A percentile compares a stretch with the other conserved stretches of the same genome.
Conservation (phyloP, 2,113 vertebrate species). For the Tragelaphus imberbis region DNA sequence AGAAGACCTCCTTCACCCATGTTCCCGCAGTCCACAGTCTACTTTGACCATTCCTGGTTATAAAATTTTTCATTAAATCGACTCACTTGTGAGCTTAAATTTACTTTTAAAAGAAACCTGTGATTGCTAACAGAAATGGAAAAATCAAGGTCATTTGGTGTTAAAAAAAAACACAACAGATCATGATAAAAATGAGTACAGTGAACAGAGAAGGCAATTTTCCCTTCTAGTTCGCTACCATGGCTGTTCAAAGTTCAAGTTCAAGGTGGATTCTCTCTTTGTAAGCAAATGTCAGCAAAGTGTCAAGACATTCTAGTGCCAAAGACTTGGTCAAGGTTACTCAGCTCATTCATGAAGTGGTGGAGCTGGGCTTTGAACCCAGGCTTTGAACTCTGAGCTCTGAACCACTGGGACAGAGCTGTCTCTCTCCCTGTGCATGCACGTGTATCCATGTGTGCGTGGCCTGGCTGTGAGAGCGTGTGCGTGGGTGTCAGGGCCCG, state of each 20-base stretch:
- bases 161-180: not conserved
- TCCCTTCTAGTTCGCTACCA: not conserved
- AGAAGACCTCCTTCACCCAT: not conserved
- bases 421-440: too few species aligned
- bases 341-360: not conserved
- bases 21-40: not conserved
- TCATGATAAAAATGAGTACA: not conserved
- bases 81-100: not conserved
- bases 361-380: not conserved
- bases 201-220: not conserved
- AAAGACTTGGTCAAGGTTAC: not conserved
- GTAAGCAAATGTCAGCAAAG: not conserved
- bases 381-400: not conserved
- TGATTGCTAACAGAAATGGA: not conserved
- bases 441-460: fast-evolving
- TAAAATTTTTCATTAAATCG: not conserved
- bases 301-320: not conserved
- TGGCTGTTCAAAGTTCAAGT: not conserved
- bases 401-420: not conserved
- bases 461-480: not conserved
- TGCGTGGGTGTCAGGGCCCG: fast-evolving
- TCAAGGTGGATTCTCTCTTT: not conserved
- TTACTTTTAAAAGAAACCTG: not conserved
- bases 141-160: not conserved
- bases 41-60: not conserved